A percentile compares a stretch with the other conserved stretches of the same genome.
phyloP scores from a whole-genome alignment of 2,113 vertebrate species.

The Anas platyrhynchos region DNA sequence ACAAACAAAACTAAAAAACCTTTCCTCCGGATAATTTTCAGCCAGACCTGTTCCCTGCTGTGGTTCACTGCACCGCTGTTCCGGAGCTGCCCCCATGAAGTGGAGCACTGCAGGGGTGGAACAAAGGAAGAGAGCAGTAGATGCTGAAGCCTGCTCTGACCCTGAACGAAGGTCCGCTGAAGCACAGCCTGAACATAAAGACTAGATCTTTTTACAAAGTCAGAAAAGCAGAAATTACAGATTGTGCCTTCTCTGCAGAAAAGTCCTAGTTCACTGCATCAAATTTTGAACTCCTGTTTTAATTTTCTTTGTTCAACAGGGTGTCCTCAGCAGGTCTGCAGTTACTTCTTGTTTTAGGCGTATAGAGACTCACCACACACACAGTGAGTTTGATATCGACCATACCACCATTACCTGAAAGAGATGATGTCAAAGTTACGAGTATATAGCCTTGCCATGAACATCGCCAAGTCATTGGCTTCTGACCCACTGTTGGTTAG shows the following conservation, averaged over 20 bases:
- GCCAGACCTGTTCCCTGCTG: background rate
- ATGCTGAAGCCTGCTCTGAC: background rate
- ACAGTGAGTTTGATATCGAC: background rate
- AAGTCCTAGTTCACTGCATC: background rate
- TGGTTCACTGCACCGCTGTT: background rate
- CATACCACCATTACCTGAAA: conserved; percentile 81
- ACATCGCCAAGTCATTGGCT: conserved; percentile 92
- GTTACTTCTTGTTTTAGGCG: background rate
- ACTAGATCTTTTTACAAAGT: background rate
- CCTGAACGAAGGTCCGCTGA: background rate
- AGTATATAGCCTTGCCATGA: conserved; percentile 90
- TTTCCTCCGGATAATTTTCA: background rate
- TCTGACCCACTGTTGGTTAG: conserved; percentile 94
- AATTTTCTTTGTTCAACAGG: background rate
- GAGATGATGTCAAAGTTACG: conserved; percentile 86
- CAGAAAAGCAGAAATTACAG: background rate
- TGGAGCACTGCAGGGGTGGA: background rate
- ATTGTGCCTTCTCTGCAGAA: background rate
- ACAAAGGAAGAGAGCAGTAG: background rate
- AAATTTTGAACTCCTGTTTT: background rate
- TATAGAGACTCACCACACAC: background rate
- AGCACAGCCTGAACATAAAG: background rate
- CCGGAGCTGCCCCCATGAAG: background rate
- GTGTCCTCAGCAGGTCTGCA: background rate
- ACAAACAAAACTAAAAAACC: background rate